Evolutionary conservation across 2,113 vertebrate species (phyloP), one percentile per base, ranked within the genome.

Genomic region (Prochilodus magdalenae): DNA sequence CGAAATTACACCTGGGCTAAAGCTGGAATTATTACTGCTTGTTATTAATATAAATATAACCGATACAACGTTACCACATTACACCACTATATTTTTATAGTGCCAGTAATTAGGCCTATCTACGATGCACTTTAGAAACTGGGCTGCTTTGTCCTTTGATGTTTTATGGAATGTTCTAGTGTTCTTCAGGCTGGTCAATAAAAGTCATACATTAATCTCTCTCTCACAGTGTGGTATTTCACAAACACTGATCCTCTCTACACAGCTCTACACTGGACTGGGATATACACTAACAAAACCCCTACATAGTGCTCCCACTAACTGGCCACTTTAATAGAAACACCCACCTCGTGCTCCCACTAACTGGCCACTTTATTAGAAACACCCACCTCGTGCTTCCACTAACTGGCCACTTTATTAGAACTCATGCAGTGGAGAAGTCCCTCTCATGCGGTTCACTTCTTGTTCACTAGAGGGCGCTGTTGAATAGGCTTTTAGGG

Each of bases 401-500:
- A 44, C 40, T 44, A 44, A 44, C 40, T 44, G 40, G 40, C 40
- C 40, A 44, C 40, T 44, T 44, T 44, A 36, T 36, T 36, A 36
- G 36, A 36, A 44, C 8, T 7, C 0, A 18, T 51, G 49, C 7
- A 5, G 49, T 16, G 49, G 15, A 16, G 14, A 51, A 14, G 7
- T 51, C 18, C 14, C 1, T 0, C 30, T 67, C 30, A 44, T n/a
- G 11, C 27, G 47, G 8, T 18, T 11, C 13, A 49, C 40, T 74
- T 8, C 51, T 22, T 5, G 5, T 55, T 40, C 88, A 84, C 88
- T 47, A 70, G 89, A 82, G 47, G 87, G 79, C 30, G 84, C 86
- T 89, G 69, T 49, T 83, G 70, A 16, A 53, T 44, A 44, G 11
- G 40, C 40, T 44, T 44, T 44, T 44, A 10, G 11, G 1, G 40